A percentile compares a stretch with the other conserved stretches of the same genome.
phyloP scores from a whole-genome alignment of 2,797 vertebrate genomes.

The Cynodonichthys magdalenae region DNA sequence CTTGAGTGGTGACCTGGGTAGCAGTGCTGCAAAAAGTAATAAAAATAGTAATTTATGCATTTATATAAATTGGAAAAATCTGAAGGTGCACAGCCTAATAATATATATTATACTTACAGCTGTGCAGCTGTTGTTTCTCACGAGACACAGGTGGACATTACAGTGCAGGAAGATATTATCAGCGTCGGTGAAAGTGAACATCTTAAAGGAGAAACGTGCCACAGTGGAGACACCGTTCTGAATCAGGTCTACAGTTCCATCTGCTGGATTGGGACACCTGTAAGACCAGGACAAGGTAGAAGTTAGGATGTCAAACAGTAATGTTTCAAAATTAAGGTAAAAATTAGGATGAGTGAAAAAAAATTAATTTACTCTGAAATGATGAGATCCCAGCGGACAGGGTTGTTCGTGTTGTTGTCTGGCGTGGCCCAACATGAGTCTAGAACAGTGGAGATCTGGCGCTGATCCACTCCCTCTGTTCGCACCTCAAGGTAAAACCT shows the following conservation, averaged over 20 bases:
- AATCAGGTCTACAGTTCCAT: slow-evolving; percentile 54
- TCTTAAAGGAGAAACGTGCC: slow-evolving; percentile 65
- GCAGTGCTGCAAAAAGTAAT: slow-evolving; percentile 62
- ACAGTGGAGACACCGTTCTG: slow-evolving; percentile 61
- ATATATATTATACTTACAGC: slow-evolving; percentile 35
- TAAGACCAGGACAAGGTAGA: neutral
- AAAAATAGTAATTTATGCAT: neutral
- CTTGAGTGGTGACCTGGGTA: slow-evolving; percentile 19
- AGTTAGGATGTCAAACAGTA: neutral
- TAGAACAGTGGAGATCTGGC: slow-evolving; percentile 63
- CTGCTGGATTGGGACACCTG: slow-evolving; percentile 69
- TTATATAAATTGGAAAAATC: neutral
- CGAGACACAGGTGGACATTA: slow-evolving; percentile 59
- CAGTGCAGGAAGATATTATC: slow-evolving; percentile 65
- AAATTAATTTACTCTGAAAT: slow-evolving; percentile 44
- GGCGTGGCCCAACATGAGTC: slow-evolving; percentile 79
- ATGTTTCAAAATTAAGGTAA: neutral
- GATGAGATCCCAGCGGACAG: slow-evolving; percentile 70
- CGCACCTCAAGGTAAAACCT: slow-evolving; percentile 67
- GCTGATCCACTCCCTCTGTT: slow-evolving; percentile 51
- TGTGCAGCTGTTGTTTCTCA: slow-evolving; percentile 43
- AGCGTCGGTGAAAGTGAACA: slow-evolving; percentile 57
- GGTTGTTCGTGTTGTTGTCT: slow-evolving; percentile 22
- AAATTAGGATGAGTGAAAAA: neutral
- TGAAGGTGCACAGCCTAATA: too few species aligned